A percentile compares a stretch with the other conserved stretches of the same genome.
These are phyloP conservation scores for Trigoniulus corallinus DNA, from an alignment of 1,140 invertebrate genomes.

Conservation along the genomic window DNA sequence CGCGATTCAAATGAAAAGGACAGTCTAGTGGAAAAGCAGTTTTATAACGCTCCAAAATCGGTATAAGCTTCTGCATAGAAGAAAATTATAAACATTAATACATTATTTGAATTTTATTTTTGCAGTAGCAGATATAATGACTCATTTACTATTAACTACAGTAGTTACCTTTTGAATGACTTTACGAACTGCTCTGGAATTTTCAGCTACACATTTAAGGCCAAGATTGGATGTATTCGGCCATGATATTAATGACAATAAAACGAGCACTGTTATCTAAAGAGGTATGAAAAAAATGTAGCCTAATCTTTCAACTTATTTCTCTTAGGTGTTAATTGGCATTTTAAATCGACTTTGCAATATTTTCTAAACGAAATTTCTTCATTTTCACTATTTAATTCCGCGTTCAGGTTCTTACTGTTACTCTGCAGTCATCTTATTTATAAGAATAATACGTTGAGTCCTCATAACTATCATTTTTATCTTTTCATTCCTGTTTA, in stretches of 20 bases:
- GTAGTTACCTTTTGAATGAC: constrained; percentile 63
- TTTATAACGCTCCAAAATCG: constrained; percentile 67
- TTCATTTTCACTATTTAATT: too few species aligned
- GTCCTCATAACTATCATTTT: too few species aligned
- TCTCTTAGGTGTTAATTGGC: too few species aligned
- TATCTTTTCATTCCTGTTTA: too few species aligned
- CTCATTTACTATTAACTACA: too few species aligned
- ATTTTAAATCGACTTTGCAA: too few species aligned
- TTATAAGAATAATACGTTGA: too few species aligned
- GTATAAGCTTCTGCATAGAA: constrained; percentile 56
- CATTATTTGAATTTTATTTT: not conserved
- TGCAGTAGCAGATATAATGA: too few species aligned
- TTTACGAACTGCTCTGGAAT: constrained; percentile 69
- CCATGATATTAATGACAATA: constrained; percentile 68
- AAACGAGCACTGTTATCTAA: constrained; percentile 54
- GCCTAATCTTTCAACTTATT: too few species aligned
- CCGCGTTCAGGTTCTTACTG: too few species aligned
- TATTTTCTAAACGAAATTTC: too few species aligned
- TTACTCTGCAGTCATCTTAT: too few species aligned
- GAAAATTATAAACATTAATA: constrained; percentile 7
- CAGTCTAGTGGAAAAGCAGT: constrained; percentile 69
- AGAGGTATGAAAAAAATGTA: constrained; percentile 14
- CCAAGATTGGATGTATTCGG: constrained; percentile 67
- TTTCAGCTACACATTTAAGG: constrained; percentile 70
- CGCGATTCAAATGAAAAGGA: constrained; percentile 67